phyloP scores from a whole-genome alignment of 2,113 vertebrate genomes.

The Spea multiplicata region DNA sequence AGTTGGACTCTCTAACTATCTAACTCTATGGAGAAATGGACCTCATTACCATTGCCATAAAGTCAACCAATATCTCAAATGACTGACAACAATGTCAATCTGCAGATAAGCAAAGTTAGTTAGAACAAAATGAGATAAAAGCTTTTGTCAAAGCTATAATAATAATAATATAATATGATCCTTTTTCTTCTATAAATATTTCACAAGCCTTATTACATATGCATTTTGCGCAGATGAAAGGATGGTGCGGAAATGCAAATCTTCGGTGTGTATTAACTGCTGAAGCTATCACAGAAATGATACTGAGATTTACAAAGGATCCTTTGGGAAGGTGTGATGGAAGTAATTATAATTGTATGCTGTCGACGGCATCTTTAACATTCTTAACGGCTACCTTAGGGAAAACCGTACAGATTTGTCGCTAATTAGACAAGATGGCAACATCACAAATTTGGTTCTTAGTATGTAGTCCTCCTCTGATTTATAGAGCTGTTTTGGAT shows the following conservation, averaged over 20 bases:
- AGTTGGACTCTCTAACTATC: too few relatives aligned
- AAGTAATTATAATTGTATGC: conserved; percentile 5
- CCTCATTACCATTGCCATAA: too few relatives aligned
- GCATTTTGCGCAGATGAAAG: conserved; percentile 23
- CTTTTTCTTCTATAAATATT: conserved; percentile 8
- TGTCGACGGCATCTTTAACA: neutral
- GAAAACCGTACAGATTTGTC: conserved; percentile 6
- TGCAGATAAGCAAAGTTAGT: too few relatives aligned
- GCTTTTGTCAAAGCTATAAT: too few relatives aligned
- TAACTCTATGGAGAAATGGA: too few relatives aligned
- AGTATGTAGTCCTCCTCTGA: neutral
- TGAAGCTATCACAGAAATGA: neutral
- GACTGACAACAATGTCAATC: too few relatives aligned
- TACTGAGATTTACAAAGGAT: conserved; percentile 13
- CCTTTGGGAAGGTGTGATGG: conserved; percentile 15
- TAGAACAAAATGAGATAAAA: too few relatives aligned
- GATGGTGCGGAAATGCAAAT: neutral
- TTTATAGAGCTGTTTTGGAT: too few relatives aligned
- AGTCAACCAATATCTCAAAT: too few relatives aligned
- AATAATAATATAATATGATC: too few relatives aligned
- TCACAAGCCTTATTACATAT: neutral
- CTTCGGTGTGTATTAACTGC: neutral
- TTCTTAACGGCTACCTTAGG: conserved; percentile 8
- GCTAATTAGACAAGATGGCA: conserved; percentile 9
- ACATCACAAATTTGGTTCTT: neutral